Base-by-base conservation (phyloP, 2,797 vertebrate genomes). In the Aeoliscus strigatus region DNA sequence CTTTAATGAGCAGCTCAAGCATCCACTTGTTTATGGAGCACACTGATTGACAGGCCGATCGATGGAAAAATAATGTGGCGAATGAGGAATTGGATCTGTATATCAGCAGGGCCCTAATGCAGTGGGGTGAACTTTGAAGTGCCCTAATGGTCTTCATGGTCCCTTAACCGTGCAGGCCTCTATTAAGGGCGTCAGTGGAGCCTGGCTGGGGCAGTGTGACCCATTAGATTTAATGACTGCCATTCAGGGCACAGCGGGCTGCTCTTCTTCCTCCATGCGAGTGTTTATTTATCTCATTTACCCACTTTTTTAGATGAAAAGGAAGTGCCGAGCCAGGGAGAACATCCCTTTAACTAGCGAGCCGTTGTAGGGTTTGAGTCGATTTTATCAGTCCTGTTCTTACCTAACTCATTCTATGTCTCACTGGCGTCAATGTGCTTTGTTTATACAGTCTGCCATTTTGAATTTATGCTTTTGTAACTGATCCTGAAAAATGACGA, bases 71-170 rank as follows among this genome's bases (percentile, higher is more conserved):
- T 60, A 62, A 77, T 71, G 63, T 9, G 26, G 44, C 25, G 66
- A 67, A 57, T 47, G 57, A 73, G 79, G 75, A 83, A 83, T 71
- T 60, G 66, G 75, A 83, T 82, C 70, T 74, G 69, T 81, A 29
- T 70, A 76, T 83, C 68, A 70, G 52, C 39, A 49, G 56, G 60
- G 38, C 60, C 33, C 60, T 79, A 68, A 77, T 77, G 72, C 45
- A 63, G 54, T 27, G 26, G 58, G 58, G 67, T 67, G 70, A 82
- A 81, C 84, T 87, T 86, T 88, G 83, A 88, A 84, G 85, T 84
- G 67, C 61, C 79, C 67, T 86, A 86, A 87, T 86, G 75, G 82
- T 79, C 79, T 70, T 80, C 76, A 80, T 77, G 80, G 80, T 84
- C 69, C 73, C 53, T 62, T 80, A 79, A 84, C 79, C 70, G 43